Conservation (phyloP, 2,113 vertebrate genomes). For the Callorhinus ursinus region DNA sequence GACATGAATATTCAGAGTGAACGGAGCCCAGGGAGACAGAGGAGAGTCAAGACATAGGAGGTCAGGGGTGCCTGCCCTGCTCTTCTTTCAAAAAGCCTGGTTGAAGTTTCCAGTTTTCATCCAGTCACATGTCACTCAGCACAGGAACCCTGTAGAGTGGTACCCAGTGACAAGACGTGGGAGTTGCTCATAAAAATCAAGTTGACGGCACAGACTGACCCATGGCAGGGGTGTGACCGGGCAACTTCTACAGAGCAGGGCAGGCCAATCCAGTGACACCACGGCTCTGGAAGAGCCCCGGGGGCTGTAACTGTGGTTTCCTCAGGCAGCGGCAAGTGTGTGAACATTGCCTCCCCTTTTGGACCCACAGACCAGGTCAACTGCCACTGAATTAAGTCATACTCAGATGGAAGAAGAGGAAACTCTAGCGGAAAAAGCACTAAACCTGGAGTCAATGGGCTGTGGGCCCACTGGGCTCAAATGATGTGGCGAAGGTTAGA, state of each 20-base stretch:
- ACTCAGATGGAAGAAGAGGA: background rate
- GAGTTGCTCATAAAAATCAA: conserved; percentile 41
- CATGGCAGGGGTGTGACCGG: accelerated
- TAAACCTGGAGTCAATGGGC: background rate
- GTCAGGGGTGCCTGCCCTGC: background rate
- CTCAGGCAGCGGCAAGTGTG: background rate
- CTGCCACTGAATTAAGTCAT: background rate
- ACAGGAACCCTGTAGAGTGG: conserved; percentile 32
- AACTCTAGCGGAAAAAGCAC: background rate
- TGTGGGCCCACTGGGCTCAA: background rate
- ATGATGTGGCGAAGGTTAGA: no score
- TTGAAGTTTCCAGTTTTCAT: conserved; percentile 57
- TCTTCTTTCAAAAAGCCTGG: conserved; percentile 4
- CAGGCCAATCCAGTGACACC: background rate
- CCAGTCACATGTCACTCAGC: conserved; percentile 50
- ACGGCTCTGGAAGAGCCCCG: background rate
- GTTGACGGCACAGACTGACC: background rate
- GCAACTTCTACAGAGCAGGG: background rate
- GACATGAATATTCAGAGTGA: conserved; percentile 22
- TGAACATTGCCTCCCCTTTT: background rate
- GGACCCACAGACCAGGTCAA: background rate
- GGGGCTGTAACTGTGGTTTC: accelerated
- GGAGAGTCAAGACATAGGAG: conserved; percentile 56
- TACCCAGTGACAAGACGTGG: conserved; percentile 28
- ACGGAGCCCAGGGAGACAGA: background rate